Evolutionary conservation across 2,797 vertebrate genomes (phyloP).

Genomic region (Chrysolophus pictus): DNA sequence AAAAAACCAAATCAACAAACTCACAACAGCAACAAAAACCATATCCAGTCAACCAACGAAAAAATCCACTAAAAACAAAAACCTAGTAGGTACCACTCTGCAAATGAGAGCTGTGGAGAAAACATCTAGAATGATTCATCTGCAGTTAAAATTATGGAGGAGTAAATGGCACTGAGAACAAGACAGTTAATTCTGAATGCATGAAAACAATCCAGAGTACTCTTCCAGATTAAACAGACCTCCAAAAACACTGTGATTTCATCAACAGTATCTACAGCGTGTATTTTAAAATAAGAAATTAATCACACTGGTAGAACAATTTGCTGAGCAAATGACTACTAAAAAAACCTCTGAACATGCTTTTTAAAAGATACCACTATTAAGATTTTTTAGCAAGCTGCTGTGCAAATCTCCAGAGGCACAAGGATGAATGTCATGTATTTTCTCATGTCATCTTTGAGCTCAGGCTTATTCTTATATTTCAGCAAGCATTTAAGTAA

Average conservation of each 20-base stretch:
- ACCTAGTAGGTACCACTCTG: neutral
- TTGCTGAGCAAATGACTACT: neutral
- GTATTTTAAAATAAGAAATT: neutral
- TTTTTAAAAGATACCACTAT: neutral
- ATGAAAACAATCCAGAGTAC: neutral
- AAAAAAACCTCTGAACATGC: accelerated
- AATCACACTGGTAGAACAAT: accelerated
- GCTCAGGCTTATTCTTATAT: neutral
- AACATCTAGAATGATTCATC: neutral
- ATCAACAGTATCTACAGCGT: neutral
- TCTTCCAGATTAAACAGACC: neutral
- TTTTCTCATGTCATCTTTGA: neutral
- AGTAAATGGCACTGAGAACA: neutral
- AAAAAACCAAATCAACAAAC: neutral
- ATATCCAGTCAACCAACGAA: neutral
- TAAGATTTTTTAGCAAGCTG: neutral
- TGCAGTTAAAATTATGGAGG: neutral
- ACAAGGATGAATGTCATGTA: neutral
- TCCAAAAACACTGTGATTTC: neutral
- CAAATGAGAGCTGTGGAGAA: neutral
- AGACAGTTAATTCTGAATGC: neutral
- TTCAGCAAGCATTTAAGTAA: neutral
- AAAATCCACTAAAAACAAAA: accelerated
- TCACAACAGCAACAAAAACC: too few species aligned
- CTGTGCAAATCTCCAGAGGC: neutral